Evolutionary conservation across 2,888 invertebrate species (phyloP).

Genomic region (Lasiommata megera): DNA sequence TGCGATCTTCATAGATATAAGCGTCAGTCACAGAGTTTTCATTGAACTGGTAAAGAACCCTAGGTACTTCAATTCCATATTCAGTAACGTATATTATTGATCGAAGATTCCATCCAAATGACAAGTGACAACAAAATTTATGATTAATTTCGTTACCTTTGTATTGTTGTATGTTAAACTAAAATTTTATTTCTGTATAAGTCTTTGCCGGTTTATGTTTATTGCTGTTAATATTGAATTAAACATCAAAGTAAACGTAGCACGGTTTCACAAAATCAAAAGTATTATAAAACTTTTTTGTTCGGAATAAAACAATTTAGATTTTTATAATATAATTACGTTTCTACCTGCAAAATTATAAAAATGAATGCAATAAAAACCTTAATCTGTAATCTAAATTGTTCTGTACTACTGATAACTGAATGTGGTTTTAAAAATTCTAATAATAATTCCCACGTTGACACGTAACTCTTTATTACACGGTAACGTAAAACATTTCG

Average conservation of each 20-base stretch:
- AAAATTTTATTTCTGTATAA: no score
- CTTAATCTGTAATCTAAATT: not conserved
- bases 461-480: not conserved
- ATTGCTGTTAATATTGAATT: no score
- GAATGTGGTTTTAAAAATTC: not conserved
- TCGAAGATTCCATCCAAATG: not conserved
- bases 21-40: not conserved
- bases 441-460: not conserved
- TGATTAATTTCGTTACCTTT: slow-evolving; percentile 23
- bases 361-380: not conserved
- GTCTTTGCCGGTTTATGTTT: no score
- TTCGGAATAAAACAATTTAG: no score
- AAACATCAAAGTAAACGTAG: no score
- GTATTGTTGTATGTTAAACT: no score
- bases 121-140: slow-evolving; percentile 26
- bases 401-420: no score
- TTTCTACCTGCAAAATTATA: not conserved
- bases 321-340: no score
- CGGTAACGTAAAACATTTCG: not conserved
- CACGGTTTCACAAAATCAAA: no score
- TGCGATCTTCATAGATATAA: no score
- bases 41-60: not conserved
- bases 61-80: not conserved
- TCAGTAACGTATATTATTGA: not conserved
- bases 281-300: no score